phyloP scores from a whole-genome alignment of 2,113 vertebrate species.

The Mobula birostris region DNA sequence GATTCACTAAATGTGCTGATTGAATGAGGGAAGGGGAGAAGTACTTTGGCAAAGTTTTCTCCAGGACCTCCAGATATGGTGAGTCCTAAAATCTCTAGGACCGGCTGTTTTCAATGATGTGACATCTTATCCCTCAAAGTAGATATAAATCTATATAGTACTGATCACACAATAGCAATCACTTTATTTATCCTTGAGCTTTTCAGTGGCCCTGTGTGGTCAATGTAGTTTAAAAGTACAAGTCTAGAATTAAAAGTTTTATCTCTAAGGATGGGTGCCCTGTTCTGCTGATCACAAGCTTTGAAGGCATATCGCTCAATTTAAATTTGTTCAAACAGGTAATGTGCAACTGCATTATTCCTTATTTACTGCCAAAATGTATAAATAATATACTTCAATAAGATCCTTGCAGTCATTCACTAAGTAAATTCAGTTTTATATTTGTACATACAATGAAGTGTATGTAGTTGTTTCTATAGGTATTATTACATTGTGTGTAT shows the following conservation, averaged over 20 bases:
- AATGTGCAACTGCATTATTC: neutral
- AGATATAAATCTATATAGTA: neutral
- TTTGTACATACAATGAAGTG: constrained; percentile 2
- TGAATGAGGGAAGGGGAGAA: neutral
- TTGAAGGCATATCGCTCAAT: neutral
- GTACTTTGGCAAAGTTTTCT: neutral
- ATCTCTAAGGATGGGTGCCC: neutral
- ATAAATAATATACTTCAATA: neutral
- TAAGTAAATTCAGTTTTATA: constrained; percentile 8
- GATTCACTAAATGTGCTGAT: neutral
- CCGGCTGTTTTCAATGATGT: neutral
- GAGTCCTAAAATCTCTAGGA: neutral
- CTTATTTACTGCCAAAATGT: constrained; percentile 16
- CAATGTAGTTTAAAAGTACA: neutral
- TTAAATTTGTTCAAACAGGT: neutral
- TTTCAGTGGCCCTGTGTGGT: neutral
- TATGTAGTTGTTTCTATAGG: neutral
- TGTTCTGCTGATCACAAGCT: neutral
- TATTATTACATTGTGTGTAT: neutral
- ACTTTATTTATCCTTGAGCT: neutral
- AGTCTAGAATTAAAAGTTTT: neutral
- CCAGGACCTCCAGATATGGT: neutral
- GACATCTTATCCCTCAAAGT: neutral
- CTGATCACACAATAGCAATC: neutral
- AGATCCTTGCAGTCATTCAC: neutral